These are phyloP conservation scores for Drosophila quadrilineata DNA, from an alignment of 1,140 invertebrate genomes.

Conservation along the genomic window DNA sequence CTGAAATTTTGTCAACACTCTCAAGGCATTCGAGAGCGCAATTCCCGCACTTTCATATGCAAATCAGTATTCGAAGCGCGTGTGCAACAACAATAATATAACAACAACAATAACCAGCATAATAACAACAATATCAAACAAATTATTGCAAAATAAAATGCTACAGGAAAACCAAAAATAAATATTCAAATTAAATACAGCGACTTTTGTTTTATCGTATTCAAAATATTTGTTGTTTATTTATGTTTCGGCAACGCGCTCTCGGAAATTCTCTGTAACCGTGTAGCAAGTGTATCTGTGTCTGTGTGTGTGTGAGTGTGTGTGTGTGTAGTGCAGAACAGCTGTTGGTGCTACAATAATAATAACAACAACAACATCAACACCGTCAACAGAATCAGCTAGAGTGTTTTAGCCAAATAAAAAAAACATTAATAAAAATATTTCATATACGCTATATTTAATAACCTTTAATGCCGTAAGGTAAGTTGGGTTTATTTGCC, in stretches of 20 bases:
- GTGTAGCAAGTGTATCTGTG: background rate
- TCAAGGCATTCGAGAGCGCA: too few species aligned
- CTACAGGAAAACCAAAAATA: conserved; percentile 45
- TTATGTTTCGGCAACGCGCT: conserved; percentile 41
- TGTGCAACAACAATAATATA: conserved; percentile 30
- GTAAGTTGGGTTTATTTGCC: conserved; percentile 12
- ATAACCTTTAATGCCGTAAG: too few species aligned
- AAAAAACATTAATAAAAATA: background rate
- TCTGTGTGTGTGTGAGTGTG: conserved; percentile 7
- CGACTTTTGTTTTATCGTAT: conserved; percentile 24
- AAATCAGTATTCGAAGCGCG: conserved; percentile 36
- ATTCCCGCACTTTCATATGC: conserved; percentile 10
- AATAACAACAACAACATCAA: conserved; percentile 20
- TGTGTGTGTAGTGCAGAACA: conserved; percentile 54
- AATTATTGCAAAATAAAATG: conserved; percentile 51
- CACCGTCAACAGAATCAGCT: conserved; percentile 26
- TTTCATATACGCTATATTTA: background rate
- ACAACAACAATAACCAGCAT: conserved; percentile 28
- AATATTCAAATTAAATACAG: conserved; percentile 26
- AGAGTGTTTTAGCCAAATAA: conserved; percentile 18
- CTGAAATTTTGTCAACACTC: too few species aligned
- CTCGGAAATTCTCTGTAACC: background rate
- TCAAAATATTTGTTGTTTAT: conserved; percentile 55
- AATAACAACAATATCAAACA: conserved; percentile 31
- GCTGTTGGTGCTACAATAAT: conserved; percentile 55